Conservation (phyloP, 2,797 vertebrate species). For the Xerus rutilus region DNA sequence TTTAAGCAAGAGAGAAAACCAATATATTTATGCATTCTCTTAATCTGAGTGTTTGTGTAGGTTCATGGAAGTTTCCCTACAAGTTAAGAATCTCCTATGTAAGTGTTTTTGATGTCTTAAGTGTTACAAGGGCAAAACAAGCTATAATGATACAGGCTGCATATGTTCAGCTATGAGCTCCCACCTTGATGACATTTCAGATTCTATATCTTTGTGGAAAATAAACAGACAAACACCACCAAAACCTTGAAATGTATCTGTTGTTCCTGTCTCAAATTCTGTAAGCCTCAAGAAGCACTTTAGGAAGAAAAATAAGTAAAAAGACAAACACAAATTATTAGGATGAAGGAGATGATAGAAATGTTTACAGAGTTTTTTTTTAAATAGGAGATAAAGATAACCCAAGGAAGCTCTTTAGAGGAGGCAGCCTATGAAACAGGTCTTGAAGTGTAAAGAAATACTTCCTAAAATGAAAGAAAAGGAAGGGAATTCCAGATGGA, state of each 20-base stretch:
- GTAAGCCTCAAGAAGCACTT: not conserved
- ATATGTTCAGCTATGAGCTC: not conserved
- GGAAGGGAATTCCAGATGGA: not conserved
- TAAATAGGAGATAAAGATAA: not conserved
- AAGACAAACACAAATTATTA: not conserved
- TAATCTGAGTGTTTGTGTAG: not conserved
- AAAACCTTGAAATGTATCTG: not conserved
- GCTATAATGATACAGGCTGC: not conserved
- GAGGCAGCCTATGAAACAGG: not conserved
- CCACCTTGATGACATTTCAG: not conserved
- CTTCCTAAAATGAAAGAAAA: not conserved
- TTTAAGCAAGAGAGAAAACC: not conserved
- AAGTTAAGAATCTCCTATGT: not conserved
- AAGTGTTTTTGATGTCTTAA: not conserved
- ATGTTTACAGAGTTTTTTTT: not conserved
- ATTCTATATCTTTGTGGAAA: not conserved
- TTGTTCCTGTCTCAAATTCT: not conserved
- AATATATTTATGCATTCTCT: not conserved
- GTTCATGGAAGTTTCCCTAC: not conserved
- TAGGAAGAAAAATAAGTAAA: not conserved
- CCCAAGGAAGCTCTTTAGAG: not conserved
- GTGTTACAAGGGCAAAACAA: not conserved
- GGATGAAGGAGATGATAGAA: not conserved
- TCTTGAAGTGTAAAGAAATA: not conserved
- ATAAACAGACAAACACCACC: not conserved